phyloP scores from a whole-genome alignment of 2,888 invertebrate species.

The Caenorhabditis angaria region DNA sequence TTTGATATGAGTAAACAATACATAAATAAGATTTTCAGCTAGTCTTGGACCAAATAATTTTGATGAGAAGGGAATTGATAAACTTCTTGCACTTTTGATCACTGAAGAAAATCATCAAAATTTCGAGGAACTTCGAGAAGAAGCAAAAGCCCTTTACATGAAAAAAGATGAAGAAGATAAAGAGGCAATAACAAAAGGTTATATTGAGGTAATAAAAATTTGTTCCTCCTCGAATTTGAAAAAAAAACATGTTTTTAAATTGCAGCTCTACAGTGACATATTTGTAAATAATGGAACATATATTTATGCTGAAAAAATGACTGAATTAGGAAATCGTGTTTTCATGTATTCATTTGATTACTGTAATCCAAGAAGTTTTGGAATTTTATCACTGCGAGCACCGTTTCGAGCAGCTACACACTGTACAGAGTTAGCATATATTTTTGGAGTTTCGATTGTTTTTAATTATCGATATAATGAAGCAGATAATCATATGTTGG shows the following conservation, averaged over 20 bases:
- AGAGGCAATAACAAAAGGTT: constrained; percentile 54
- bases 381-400: constrained; percentile 53
- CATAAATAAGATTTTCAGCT: constrained; percentile 34
- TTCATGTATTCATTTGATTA: constrained; percentile 64
- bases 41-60: constrained; percentile 54
- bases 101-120: constrained; percentile 56
- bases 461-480: constrained; percentile 61
- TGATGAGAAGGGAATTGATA: constrained; percentile 61
- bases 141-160: constrained; percentile 60
- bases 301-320: constrained; percentile 55
- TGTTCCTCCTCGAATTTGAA: background rate
- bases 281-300: constrained; percentile 60
- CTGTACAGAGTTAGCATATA: constrained; percentile 65
- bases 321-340: constrained; percentile 49
- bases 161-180: constrained; percentile 48
- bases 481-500: constrained; percentile 57
- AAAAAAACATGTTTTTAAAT: constrained; percentile 8
- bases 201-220: constrained; percentile 48
- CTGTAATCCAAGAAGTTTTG: constrained; percentile 61
- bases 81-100: constrained; percentile 58
- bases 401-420: constrained; percentile 64
- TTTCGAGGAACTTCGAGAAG: constrained; percentile 51
- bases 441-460: constrained; percentile 66
- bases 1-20: background rate
- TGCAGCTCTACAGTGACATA: constrained; percentile 61